Percentiles rank a stretch among this genome's conserved stretches.
phyloP scores from a whole-genome alignment of 2,113 vertebrate genomes.

The Microtus richardsoni region DNA sequence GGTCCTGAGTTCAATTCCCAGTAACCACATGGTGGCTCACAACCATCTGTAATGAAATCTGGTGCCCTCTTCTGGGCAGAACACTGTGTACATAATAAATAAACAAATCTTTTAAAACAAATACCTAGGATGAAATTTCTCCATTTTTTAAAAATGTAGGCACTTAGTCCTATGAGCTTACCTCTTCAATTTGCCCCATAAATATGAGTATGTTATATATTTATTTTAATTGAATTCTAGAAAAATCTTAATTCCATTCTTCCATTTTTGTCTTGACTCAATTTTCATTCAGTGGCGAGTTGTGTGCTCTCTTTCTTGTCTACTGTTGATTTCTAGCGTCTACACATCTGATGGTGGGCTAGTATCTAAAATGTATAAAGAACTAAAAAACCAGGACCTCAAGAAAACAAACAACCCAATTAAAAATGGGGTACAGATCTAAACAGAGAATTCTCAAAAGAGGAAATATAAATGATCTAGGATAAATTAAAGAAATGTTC shows the following conservation, averaged over 20 bases:
- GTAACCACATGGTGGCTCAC: too few relatives aligned
- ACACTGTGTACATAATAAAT: too few relatives aligned
- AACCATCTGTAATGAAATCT: too few relatives aligned
- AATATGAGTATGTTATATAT: neutral
- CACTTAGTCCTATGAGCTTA: neutral
- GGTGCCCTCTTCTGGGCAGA: too few relatives aligned
- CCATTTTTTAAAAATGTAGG: neutral
- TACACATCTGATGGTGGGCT: neutral
- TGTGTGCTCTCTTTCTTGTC: neutral
- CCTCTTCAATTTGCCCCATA: neutral
- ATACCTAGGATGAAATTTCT: neutral
- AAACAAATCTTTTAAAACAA: neutral
- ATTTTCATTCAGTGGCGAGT: neutral
- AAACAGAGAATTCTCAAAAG: neutral
- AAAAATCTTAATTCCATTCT: neutral
- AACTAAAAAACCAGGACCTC: neutral
- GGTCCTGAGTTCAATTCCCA: too few relatives aligned
- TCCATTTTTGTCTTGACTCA: neutral
- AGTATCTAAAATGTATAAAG: neutral
- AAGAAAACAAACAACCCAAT: neutral
- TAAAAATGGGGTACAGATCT: neutral
- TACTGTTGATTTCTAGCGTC: neutral
- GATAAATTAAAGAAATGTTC: neutral
- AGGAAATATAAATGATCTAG: too few relatives aligned
- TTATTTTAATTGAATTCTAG: neutral